These are phyloP conservation scores for Zalophus californianus DNA, from an alignment of 2,797 vertebrate genomes.

Conservation along the genomic window DNA sequence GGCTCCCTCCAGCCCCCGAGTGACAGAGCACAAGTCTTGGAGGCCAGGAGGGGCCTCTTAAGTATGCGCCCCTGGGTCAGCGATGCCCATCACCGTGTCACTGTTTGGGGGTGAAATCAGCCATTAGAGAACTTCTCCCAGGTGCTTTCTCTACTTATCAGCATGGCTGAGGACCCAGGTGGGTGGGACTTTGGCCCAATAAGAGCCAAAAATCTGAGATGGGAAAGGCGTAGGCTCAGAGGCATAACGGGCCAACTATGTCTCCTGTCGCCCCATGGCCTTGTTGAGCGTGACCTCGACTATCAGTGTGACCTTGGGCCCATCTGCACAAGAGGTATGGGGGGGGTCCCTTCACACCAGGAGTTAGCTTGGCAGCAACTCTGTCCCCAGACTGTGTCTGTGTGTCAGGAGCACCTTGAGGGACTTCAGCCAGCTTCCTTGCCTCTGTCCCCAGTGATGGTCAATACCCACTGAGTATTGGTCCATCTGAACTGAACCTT, in stretches of 20 bases:
- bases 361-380: not conserved
- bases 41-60: not conserved
- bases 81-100: fast-evolving
- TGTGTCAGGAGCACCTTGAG: not conserved
- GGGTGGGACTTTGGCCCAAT: not conserved
- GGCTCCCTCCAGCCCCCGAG: fast-evolving
- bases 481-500: not conserved
- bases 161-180: not conserved
- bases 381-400: not conserved
- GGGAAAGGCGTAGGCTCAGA: not conserved
- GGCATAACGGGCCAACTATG: not conserved
- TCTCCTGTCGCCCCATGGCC: not conserved
- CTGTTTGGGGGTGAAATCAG: not conserved
- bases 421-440: not conserved
- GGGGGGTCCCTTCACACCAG: not conserved
- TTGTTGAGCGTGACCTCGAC: fast-evolving
- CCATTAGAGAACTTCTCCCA: not conserved
- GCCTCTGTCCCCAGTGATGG: not conserved
- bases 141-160: not conserved
- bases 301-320: not conserved
- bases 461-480: not conserved
- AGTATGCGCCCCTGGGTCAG: no score
- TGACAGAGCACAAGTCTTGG: not conserved
- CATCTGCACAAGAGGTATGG: not conserved
- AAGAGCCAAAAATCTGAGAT: not conserved